phyloP scores from a whole-genome alignment of 2,888 invertebrate species.

The Hydriomena furcata region DNA sequence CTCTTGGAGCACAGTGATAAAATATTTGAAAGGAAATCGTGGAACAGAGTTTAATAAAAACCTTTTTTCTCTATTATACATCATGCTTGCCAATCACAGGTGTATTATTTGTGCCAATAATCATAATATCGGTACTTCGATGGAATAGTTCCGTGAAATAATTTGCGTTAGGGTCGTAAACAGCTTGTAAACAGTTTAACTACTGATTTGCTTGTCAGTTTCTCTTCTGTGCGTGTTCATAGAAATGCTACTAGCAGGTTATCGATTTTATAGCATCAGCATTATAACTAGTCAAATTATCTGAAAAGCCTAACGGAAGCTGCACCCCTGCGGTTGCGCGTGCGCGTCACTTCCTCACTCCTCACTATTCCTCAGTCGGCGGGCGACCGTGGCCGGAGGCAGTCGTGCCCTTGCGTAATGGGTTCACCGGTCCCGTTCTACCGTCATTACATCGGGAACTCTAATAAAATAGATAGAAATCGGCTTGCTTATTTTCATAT shows the following conservation, averaged over 20 bases:
- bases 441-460: slow-evolving; percentile 49
- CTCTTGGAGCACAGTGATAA: too few relatives aligned
- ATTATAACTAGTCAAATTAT: slow-evolving; percentile 33
- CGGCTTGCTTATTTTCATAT: slow-evolving; percentile 27
- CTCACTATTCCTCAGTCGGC: slow-evolving; percentile 61
- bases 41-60: too few relatives aligned
- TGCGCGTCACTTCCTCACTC: slow-evolving; percentile 67
- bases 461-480: slow-evolving; percentile 46
- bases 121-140: neutral
- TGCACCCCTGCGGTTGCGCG: slow-evolving; percentile 55
- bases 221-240: slow-evolving; percentile 4
- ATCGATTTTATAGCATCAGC: slow-evolving; percentile 19
- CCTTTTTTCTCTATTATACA: too few relatives aligned
- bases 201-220: slow-evolving; percentile 1
- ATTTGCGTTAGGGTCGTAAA: slow-evolving; percentile 1
- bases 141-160: neutral
- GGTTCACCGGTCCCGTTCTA: slow-evolving; percentile 59
- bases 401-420: slow-evolving; percentile 70
- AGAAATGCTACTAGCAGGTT: slow-evolving; percentile 5
- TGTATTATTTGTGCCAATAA: neutral
- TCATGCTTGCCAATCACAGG: neutral
- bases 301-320: slow-evolving; percentile 46
- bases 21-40: too few relatives aligned
- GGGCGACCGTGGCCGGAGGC: slow-evolving; percentile 63
- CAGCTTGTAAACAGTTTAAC: neutral